A percentile compares a stretch with the other conserved stretches of the same genome.
These are phyloP conservation scores for Rhorus exstirpatorius DNA, from an alignment of 2,888 invertebrate species.

Conservation along the genomic window DNA sequence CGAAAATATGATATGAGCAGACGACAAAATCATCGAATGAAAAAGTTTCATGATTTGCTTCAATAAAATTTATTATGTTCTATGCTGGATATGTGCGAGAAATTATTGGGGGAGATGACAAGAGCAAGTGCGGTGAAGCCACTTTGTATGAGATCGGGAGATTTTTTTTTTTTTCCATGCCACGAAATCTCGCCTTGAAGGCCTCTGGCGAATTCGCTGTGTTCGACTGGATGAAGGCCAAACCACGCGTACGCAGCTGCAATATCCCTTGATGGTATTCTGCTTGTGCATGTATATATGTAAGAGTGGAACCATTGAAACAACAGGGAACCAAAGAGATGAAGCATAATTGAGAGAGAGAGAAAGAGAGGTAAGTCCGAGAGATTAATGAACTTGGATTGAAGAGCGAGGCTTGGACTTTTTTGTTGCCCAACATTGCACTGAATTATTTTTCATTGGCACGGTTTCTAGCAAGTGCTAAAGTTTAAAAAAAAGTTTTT, in stretches of 20 bases:
- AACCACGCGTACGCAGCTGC: constrained; percentile 34
- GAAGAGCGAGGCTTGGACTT: neutral
- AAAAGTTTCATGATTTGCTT: neutral
- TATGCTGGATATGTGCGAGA: neutral
- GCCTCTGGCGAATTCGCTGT: constrained; percentile 31
- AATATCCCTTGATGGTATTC: neutral
- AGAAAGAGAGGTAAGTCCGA: constrained; percentile 3
- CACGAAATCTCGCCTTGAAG: constrained; percentile 46
- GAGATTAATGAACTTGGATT: constrained; percentile 22
- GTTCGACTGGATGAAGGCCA: constrained; percentile 68
- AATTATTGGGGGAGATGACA: neutral
- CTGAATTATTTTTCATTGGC: no score
- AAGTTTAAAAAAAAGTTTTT: no score
- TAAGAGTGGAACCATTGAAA: neutral
- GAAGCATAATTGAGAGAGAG: constrained; percentile 25
- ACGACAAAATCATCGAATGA: neutral
- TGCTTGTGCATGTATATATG: neutral
- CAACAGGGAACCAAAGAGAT: constrained; percentile 1
- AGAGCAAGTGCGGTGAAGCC: no score
- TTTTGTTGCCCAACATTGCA: no score
- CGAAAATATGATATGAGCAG: neutral
- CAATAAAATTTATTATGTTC: neutral
- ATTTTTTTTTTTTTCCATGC: constrained; percentile 4
- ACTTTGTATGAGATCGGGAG: neutral
- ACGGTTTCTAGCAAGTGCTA: no score